A percentile compares a stretch with the other conserved stretches of the same genome.
Evolutionary conservation across 1,140 invertebrate species (phyloP).

Genomic region (Scaptomyza hsui): DNA sequence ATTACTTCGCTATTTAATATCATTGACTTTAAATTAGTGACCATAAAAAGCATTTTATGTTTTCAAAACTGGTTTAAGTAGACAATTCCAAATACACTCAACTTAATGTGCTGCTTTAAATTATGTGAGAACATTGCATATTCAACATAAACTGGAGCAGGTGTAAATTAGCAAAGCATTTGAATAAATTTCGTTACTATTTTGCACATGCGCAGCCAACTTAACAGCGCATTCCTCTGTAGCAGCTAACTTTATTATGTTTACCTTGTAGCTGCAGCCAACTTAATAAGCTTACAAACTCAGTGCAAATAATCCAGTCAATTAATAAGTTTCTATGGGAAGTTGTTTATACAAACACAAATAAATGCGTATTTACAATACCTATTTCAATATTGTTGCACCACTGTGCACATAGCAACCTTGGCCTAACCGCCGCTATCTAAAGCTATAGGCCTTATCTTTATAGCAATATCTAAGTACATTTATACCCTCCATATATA

Average conservation of each 20-base stretch:
- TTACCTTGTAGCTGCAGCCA: background rate
- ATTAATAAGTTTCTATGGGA: background rate
- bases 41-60: background rate
- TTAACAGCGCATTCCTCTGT: background rate
- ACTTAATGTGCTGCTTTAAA: background rate
- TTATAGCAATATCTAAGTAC: conserved; percentile 21
- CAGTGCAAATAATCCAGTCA: background rate
- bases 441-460: conserved; percentile 38
- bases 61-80: background rate
- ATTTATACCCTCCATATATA: background rate
- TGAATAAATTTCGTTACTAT: background rate
- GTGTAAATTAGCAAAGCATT: background rate
- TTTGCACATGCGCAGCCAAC: background rate
- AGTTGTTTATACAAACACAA: conserved; percentile 1
- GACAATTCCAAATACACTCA: too few relatives aligned
- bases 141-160: background rate
- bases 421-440: conserved; percentile 25
- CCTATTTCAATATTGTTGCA: conserved; percentile 2
- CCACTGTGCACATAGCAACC: conserved; percentile 36
- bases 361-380: too few relatives aligned
- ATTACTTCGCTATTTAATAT: conserved; percentile 30
- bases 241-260: too few relatives aligned
- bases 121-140: background rate
- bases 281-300: background rate
- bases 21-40: background rate